phyloP scores from a whole-genome alignment of 2,113 vertebrate species.

The western clawed frog (Xenopus tropicalis) region DNA sequence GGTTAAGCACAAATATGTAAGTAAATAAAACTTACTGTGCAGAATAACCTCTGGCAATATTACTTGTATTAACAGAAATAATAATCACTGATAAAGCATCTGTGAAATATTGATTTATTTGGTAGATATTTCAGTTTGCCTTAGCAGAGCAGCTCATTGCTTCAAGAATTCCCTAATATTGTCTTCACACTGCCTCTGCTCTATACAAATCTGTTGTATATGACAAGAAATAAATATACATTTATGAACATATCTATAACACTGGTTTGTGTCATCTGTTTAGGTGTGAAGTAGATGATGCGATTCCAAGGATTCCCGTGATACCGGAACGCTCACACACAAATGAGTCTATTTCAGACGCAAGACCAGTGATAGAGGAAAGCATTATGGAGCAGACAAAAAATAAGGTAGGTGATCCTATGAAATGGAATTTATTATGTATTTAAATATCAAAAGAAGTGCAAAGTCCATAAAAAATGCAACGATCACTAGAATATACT shows the following conservation, averaged over 20 bases:
- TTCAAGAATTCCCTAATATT: too few relatives aligned
- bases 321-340: not conserved
- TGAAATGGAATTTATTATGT: not conserved
- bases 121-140: too few relatives aligned
- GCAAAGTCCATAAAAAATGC: not conserved
- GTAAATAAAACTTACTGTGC: too few relatives aligned
- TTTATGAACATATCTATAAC: too few relatives aligned
- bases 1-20: not conserved
- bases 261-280: not conserved
- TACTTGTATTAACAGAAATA: not conserved
- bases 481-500: not conserved
- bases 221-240: too few relatives aligned
- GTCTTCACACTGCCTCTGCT: too few relatives aligned
- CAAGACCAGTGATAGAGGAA: not conserved
- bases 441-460: not conserved
- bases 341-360: not conserved
- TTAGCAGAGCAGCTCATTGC: too few relatives aligned
- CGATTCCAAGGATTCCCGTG: not conserved
- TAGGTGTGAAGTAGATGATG: constrained; percentile 15
- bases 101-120: too few relatives aligned
- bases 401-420: constrained; percentile 16
- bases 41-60: not conserved
- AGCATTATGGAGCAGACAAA: not conserved
- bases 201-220: too few relatives aligned
- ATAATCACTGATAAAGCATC: not conserved